phyloP scores from a whole-genome alignment of 2,113 vertebrate genomes.

The Cyrtonyx montezumae region DNA sequence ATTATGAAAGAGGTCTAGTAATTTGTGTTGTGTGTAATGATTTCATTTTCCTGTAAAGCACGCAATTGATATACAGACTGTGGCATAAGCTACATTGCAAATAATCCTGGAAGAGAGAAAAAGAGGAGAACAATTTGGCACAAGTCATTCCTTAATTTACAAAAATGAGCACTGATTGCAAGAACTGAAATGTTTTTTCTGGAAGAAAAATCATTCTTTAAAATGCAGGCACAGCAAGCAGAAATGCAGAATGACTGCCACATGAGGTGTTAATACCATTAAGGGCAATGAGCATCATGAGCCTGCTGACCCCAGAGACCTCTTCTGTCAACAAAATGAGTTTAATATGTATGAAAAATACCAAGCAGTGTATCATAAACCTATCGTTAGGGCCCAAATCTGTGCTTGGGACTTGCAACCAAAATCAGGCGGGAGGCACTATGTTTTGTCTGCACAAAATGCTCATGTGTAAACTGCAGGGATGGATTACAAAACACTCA shows the following conservation, averaged over 20 bases:
- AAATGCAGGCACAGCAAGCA: constrained; percentile 20
- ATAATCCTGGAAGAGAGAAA: constrained; percentile 53
- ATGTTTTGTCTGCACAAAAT: neutral
- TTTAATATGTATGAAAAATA: constrained; percentile 13
- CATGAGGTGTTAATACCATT: neutral
- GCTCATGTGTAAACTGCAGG: neutral
- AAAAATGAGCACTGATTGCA: constrained; percentile 58
- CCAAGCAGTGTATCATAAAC: neutral
- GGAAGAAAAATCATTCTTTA: constrained; percentile 56
- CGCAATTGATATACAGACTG: constrained; percentile 50
- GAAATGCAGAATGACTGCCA: neutral
- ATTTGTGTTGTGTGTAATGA: constrained; percentile 74
- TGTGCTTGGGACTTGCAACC: neutral
- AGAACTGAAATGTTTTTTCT: constrained; percentile 54
- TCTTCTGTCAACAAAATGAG: neutral
- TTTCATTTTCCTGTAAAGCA: constrained; percentile 77
- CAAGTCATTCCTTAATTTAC: constrained; percentile 74
- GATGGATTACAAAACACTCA: neutral
- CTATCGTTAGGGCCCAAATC: neutral
- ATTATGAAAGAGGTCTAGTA: constrained; percentile 68
- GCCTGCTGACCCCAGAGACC: neutral
- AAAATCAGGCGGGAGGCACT: neutral
- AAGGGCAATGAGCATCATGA: neutral
- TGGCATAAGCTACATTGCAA: constrained; percentile 64
- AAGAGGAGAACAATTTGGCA: constrained; percentile 68